A percentile compares a stretch with the other conserved stretches of the same genome.
These are phyloP conservation scores for Crotalus horridus DNA, from an alignment of 2,113 vertebrate species.

Conservation along the genomic window DNA sequence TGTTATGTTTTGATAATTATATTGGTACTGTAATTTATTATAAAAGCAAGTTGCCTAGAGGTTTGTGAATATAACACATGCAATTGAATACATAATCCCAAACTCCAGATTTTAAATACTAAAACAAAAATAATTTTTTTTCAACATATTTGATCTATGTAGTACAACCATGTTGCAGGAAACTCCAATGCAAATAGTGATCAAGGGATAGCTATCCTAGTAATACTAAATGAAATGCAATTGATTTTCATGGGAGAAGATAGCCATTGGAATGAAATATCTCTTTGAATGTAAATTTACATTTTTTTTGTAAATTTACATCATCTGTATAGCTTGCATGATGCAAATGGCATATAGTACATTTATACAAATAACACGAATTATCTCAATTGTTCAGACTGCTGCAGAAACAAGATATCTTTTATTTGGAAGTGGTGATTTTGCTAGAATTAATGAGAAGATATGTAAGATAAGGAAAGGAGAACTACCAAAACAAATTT, in stretches of 20 bases:
- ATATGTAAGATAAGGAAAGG: not conserved
- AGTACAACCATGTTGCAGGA: not conserved
- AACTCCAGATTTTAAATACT: not conserved
- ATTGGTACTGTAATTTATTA: not conserved
- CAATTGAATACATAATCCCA: not conserved
- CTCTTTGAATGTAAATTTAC: not conserved
- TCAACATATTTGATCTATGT: not conserved
- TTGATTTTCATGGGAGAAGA: not conserved
- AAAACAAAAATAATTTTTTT: not conserved
- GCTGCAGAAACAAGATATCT: not conserved
- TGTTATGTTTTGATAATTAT: not conserved
- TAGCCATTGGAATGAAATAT: not conserved
- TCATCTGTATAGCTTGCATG: not conserved
- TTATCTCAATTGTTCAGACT: not conserved
- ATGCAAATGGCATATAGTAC: not conserved
- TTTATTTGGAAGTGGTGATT: not conserved
- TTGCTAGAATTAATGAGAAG: not conserved
- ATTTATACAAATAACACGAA: not conserved
- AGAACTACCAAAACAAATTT: not conserved
- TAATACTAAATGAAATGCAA: not conserved
- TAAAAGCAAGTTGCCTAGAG: not conserved
- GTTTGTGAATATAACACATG: not conserved
- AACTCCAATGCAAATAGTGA: not conserved
- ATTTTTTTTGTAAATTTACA: not conserved
- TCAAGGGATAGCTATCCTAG: not conserved